These are phyloP conservation scores for Oligia fasciuncula DNA, from an alignment of 2,888 invertebrate species.

Conservation along the genomic window DNA sequence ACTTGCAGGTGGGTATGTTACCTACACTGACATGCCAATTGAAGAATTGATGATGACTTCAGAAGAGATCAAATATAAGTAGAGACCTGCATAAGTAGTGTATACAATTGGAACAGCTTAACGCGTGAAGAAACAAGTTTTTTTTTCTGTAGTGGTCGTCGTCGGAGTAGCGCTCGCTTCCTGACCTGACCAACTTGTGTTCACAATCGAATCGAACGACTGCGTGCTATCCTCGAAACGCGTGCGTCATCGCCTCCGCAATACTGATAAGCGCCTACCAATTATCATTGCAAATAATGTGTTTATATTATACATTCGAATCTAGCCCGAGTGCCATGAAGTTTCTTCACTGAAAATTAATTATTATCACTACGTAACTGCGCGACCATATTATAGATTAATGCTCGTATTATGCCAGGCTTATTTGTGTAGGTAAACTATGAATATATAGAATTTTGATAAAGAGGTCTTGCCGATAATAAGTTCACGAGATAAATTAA, in stretches of 20 bases:
- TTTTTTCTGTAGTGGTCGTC: conserved; percentile 42
- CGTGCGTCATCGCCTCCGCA: conserved; percentile 89
- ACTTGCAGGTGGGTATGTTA: neutral
- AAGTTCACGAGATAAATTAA: conserved; percentile 87
- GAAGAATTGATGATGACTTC: conserved; percentile 20
- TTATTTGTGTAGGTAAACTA: conserved; percentile 78
- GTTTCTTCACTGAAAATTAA: conserved; percentile 80
- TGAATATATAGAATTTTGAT: conserved; percentile 78
- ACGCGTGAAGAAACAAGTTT: conserved; percentile 61
- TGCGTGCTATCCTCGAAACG: conserved; percentile 75
- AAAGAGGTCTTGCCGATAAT: conserved; percentile 86
- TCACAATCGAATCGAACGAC: conserved; percentile 76
- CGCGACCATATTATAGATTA: conserved; percentile 74
- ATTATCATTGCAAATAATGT: conserved; percentile 90
- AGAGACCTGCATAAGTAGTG: conserved; percentile 11
- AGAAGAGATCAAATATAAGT: conserved; percentile 9
- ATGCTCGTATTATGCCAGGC: conserved; percentile 72
- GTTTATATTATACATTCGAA: conserved; percentile 83
- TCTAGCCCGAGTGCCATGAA: conserved; percentile 77
- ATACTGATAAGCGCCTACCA: conserved; percentile 87
- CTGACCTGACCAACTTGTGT: conserved; percentile 78
- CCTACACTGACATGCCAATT: neutral
- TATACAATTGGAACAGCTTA: conserved; percentile 54
- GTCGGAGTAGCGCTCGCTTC: conserved; percentile 74
- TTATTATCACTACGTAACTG: conserved; percentile 77